These are phyloP conservation scores for Columba livia DNA, from an alignment of 2,113 vertebrate species.

Conservation along the genomic window DNA sequence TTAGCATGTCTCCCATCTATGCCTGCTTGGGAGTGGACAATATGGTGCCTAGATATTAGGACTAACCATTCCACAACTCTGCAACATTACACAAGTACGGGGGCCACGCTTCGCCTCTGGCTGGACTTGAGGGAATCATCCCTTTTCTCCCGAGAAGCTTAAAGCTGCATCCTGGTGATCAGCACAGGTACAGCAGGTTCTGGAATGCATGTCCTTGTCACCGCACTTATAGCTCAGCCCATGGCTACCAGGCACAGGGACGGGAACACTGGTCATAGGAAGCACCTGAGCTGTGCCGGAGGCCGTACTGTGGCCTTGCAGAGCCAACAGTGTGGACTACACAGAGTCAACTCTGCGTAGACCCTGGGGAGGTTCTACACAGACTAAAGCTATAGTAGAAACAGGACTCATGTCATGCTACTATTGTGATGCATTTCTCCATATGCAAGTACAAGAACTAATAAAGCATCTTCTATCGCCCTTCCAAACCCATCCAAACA, in stretches of 20 bases:
- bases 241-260: neutral
- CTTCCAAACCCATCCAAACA: neutral
- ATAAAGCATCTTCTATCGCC: neutral
- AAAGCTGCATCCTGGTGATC: neutral
- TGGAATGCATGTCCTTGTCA: accelerated
- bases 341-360: too few relatives aligned
- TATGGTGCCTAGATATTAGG: accelerated
- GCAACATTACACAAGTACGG: neutral
- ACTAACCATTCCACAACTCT: neutral
- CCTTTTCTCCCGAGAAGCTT: neutral
- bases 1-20: neutral
- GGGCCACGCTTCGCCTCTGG: neutral
- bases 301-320: accelerated
- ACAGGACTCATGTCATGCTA: neutral
- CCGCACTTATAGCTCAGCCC: accelerated
- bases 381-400: neutral
- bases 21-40: neutral
- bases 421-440: neutral
- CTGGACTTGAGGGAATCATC: accelerated
- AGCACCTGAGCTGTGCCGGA: neutral
- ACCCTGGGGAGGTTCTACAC: neutral
- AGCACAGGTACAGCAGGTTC: neutral
- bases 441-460: neutral
- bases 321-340: accelerated
- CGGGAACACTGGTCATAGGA: accelerated